Conservation (phyloP, 2,888 invertebrate genomes). For the Ptychoptera albimana region DNA sequence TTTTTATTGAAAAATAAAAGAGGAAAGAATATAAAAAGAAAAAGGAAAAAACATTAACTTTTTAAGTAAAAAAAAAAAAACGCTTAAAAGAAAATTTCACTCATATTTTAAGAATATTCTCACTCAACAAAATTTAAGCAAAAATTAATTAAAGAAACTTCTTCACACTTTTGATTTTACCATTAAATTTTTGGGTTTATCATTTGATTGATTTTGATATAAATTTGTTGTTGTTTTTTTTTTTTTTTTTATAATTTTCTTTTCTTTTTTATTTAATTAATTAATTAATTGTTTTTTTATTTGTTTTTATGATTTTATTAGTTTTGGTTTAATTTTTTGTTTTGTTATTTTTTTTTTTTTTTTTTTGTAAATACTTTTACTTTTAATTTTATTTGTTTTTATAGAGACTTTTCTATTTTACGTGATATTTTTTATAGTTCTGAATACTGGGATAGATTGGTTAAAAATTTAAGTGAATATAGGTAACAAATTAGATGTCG, state of each 20-base stretch:
- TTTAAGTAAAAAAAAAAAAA: too few relatives aligned
- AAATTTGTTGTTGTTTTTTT: constrained; percentile 4
- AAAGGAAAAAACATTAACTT: too few relatives aligned
- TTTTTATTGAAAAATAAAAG: too few relatives aligned
- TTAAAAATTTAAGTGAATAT: constrained; percentile 33
- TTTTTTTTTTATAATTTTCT: background rate
- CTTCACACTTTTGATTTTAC: too few relatives aligned
- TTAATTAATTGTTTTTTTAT: constrained; percentile 6
- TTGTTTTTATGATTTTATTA: constrained; percentile 7
- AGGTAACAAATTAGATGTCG: constrained; percentile 21
- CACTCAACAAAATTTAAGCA: constrained; percentile 6
- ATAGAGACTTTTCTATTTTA: constrained; percentile 7
- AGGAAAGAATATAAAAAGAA: too few relatives aligned
- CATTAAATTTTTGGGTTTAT: constrained; percentile 6
- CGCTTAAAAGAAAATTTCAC: too few relatives aligned
- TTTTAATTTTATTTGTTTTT: constrained; percentile 6
- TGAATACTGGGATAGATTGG: constrained; percentile 34
- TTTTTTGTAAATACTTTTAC: background rate
- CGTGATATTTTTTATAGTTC: constrained; percentile 27
- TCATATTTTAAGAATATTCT: too few relatives aligned
- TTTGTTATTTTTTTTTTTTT: constrained; percentile 4
- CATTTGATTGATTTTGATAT: constrained; percentile 5
- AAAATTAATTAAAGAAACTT: constrained; percentile 10
- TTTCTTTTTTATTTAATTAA: constrained; percentile 5
- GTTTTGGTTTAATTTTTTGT: constrained; percentile 5